Base-by-base conservation (phyloP, 2,888 invertebrate species). In the Athalia cordata region DNA sequence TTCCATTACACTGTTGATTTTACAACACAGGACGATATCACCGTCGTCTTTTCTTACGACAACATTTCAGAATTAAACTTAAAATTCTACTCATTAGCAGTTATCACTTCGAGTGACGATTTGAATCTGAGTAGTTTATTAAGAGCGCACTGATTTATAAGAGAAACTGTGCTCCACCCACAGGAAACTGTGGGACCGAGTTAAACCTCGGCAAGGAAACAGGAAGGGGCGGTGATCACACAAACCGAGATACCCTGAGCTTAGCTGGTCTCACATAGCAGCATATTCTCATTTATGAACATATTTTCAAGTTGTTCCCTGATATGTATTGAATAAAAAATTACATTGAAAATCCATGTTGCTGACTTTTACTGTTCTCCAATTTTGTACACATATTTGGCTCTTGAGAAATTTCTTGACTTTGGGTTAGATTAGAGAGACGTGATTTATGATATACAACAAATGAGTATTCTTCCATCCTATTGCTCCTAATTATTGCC, bases 211-310 rank as follows among this genome's bases (percentile, higher is more conserved):
- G 77, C 80, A 81, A 86, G 86, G 87, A 88, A 88, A 88, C 87
- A 88, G 88, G 88, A 88, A 88, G 87, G 86, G 88, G 88, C 86
- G 87, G 87, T 86, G 84, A 83, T 83, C 83, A 82, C 80, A 70
- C 72, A 78, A 79, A 82, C 84, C 83, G 83, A 85, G 86, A 86
- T 87, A 86, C 79, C 83, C 61, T 61, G 65, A 65, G 78, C 78
- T 66, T 74, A 70, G 67, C 77, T 55, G 52, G 50, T 62, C 49
- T 61, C 43, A 43, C 45, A 5, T 50, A 5, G 70, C n/a, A 47
- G 62, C 70, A 55, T 15, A 59, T 77, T 45, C 15, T 50, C 15
- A 61, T 15, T 29, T 70, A 43, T 52, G 47, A 47, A 57, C 8
- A 13, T 7, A 11, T 70, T 47, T 62, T 74, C 49, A 49, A 11